Evolutionary conservation across 1,140 invertebrate genomes (phyloP).

Genomic region (Phthorimaea operculella): DNA sequence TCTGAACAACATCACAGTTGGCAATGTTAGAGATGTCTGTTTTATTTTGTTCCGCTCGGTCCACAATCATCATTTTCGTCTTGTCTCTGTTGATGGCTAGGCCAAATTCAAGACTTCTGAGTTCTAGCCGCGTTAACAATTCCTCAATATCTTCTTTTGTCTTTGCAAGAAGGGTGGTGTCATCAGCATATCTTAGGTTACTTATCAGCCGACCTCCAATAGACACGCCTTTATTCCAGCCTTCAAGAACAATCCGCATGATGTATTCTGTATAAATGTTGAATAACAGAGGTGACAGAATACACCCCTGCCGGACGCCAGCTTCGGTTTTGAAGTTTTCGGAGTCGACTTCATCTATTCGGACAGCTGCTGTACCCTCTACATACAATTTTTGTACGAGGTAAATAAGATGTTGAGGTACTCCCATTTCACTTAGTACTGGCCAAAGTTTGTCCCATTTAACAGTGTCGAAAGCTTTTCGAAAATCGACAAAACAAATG

Average conservation of each 20-base stretch:
- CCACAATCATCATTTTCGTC: too few species aligned
- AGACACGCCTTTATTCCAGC: slow-evolving; percentile 14
- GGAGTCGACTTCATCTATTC: too few species aligned
- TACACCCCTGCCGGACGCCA: slow-evolving; percentile 44
- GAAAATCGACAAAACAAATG: too few species aligned
- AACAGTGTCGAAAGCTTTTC: too few species aligned
- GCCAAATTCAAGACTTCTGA: background rate
- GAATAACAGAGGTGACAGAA: too few species aligned
- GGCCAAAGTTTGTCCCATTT: slow-evolving; percentile 2
- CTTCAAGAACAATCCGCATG: slow-evolving; percentile 14
- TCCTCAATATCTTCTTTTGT: background rate
- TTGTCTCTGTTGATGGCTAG: background rate
- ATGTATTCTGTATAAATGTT: slow-evolving; percentile 28
- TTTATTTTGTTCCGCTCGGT: background rate
- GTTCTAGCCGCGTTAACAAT: background rate
- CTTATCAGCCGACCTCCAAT: slow-evolving; percentile 22
- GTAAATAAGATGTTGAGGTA: background rate
- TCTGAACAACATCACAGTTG: background rate
- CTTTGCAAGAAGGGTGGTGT: slow-evolving; percentile 20
- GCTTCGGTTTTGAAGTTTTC: too few species aligned
- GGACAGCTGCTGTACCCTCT: too few species aligned
- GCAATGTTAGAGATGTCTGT: background rate
- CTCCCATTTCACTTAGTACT: slow-evolving; percentile 3
- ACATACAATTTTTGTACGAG: too few species aligned
- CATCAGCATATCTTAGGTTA: too few species aligned